These are phyloP conservation scores for Acrossocheilus wenchowensis DNA, from an alignment of 2,797 vertebrate species.

Conservation along the genomic window DNA sequence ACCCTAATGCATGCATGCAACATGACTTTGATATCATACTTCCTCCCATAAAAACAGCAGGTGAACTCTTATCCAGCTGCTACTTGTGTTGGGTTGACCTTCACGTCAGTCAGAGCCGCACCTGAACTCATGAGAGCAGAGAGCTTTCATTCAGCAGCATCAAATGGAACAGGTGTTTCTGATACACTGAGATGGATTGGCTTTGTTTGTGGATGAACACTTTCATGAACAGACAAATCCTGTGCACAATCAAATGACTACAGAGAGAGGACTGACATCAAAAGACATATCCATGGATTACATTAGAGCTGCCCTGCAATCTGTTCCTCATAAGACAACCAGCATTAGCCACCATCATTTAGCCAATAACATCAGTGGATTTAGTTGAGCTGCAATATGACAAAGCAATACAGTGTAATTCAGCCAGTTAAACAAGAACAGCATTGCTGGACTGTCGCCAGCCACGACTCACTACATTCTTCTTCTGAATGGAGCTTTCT, in stretches of 20 bases:
- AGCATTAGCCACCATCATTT: slow-evolving; percentile 67
- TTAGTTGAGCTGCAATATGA: slow-evolving; percentile 64
- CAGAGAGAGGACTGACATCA: slow-evolving; percentile 31
- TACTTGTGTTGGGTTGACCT: slow-evolving; percentile 31
- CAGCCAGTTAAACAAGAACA: slow-evolving; percentile 68
- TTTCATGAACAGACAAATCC: slow-evolving; percentile 64
- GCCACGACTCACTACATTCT: slow-evolving; percentile 22
- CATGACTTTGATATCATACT: slow-evolving; percentile 38
- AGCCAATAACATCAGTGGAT: slow-evolving; percentile 74
- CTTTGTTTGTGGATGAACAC: slow-evolving; percentile 55
- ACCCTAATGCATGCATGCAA: slow-evolving; percentile 23
- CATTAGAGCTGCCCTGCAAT: slow-evolving; percentile 66
- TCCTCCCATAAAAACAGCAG: slow-evolving; percentile 7
- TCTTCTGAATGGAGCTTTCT: slow-evolving; percentile 21
- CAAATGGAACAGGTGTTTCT: slow-evolving; percentile 64
- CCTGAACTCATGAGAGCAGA: slow-evolving; percentile 44
- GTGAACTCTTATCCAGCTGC: slow-evolving; percentile 38
- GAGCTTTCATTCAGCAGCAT: slow-evolving; percentile 55
- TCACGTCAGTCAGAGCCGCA: slow-evolving; percentile 26
- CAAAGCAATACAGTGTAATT: slow-evolving; percentile 65
- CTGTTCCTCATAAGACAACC: slow-evolving; percentile 72
- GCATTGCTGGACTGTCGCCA: slow-evolving; percentile 54
- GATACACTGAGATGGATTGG: slow-evolving; percentile 54
- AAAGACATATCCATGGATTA: slow-evolving; percentile 35
- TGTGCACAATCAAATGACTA: slow-evolving; percentile 58